phyloP scores from a whole-genome alignment of 1,140 invertebrate species.

The Platorchestia sp. region DNA sequence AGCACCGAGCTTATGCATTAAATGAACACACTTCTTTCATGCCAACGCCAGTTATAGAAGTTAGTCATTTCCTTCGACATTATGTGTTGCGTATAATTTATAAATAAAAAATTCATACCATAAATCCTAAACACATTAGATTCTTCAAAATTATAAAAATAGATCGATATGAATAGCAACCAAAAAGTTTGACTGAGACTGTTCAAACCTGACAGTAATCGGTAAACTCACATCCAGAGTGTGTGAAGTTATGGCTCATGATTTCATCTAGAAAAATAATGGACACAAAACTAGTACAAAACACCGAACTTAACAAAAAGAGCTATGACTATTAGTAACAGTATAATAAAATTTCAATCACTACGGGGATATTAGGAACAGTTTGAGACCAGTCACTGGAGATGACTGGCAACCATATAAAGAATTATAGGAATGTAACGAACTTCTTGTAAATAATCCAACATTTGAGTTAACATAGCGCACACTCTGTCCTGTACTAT shows the following conservation, averaged over 20 bases:
- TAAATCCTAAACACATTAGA: background rate
- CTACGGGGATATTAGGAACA: background rate
- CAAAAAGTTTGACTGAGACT: background rate
- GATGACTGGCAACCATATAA: background rate
- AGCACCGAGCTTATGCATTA: conserved; percentile 24
- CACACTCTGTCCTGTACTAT: background rate
- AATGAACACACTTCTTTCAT: background rate
- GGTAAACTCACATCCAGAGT: background rate
- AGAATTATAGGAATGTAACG: background rate
- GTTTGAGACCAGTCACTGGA: background rate
- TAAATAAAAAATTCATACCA: background rate
- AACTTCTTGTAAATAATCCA: background rate
- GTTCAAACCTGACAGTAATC: background rate
- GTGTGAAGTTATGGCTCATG: background rate
- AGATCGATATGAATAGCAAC: background rate
- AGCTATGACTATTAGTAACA: background rate
- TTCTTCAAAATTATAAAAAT: background rate
- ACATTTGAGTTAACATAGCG: background rate
- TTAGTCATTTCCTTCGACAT: background rate
- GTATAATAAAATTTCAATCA: background rate
- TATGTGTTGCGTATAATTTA: background rate
- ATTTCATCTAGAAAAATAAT: background rate
- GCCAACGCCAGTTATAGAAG: background rate
- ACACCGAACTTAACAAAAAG: background rate
- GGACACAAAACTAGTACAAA: conserved; percentile 6